Percentiles rank a stretch among this genome's conserved stretches.
phyloP scores from a whole-genome alignment of 2,797 vertebrate species.

The Acrossocheilus wenchowensis region DNA sequence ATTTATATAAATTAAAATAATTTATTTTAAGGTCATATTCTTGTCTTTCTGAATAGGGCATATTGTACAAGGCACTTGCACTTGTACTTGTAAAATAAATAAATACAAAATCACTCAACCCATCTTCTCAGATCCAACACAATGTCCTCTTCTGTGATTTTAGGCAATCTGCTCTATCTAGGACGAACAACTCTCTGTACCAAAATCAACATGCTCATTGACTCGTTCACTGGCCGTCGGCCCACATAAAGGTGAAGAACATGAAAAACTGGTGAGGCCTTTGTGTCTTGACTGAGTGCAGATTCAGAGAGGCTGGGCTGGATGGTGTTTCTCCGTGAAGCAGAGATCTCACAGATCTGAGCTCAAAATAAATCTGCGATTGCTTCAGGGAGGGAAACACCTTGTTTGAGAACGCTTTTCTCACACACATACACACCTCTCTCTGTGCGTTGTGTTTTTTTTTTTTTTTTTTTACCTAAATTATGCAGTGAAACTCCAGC shows the following conservation, averaged over 20 bases:
- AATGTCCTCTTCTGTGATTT: constrained; percentile 15
- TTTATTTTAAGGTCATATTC: no score
- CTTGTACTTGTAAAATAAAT: background rate
- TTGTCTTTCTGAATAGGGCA: background rate
- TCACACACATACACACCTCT: constrained; percentile 34
- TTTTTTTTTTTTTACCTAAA: constrained; percentile 36
- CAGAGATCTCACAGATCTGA: constrained; percentile 15
- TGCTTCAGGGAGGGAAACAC: constrained; percentile 52
- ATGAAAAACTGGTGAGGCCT: constrained; percentile 7
- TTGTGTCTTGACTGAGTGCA: constrained; percentile 26
- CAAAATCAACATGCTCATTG: constrained; percentile 18
- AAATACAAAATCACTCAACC: background rate
- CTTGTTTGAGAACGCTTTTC: constrained; percentile 34
- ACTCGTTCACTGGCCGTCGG: background rate
- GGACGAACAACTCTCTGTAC: constrained; percentile 5
- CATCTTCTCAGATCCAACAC: background rate
- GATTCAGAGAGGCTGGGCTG: constrained; percentile 28
- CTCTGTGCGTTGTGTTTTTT: background rate
- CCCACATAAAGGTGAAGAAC: constrained; percentile 2
- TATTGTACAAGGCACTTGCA: background rate
- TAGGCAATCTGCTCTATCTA: background rate
- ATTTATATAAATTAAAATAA: background rate
- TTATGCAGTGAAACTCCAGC: constrained; percentile 49
- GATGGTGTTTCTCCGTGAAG: constrained; percentile 8
- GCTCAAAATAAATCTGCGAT: constrained; percentile 59